phyloP scores from a whole-genome alignment of 2,888 invertebrate genomes.

The Scaptomyza polygonia region DNA sequence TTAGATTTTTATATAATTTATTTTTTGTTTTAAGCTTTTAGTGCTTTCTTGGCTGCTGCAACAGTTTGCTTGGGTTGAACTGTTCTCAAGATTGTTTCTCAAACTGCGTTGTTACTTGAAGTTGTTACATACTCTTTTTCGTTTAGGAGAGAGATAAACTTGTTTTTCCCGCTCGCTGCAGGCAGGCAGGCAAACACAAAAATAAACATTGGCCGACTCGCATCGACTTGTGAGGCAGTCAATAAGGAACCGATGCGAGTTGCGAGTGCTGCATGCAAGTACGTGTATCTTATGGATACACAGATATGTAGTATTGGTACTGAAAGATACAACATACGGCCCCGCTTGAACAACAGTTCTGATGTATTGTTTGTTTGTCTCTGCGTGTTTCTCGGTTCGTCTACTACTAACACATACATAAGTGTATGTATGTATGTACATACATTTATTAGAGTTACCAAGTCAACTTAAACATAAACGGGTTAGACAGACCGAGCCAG shows the following conservation, averaged over 20 bases:
- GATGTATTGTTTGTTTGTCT: conserved; percentile 61
- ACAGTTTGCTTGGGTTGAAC: conserved; percentile 49
- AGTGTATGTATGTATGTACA: background rate
- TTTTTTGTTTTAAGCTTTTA: background rate
- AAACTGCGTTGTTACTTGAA: conserved; percentile 48
- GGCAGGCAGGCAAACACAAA: conserved; percentile 56
- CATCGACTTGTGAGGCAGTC: conserved; percentile 40
- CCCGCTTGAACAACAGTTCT: conserved; percentile 49
- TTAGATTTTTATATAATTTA: background rate
- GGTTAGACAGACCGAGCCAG: conserved; percentile 59
- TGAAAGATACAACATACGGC: conserved; percentile 15
- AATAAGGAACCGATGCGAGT: conserved; percentile 62
- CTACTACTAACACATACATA: conserved; percentile 2
- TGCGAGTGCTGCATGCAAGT: conserved; percentile 44
- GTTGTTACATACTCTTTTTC: conserved; percentile 49
- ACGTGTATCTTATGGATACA: conserved; percentile 67
- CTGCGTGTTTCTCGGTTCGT: conserved; percentile 44
- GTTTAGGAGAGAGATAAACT: conserved; percentile 56
- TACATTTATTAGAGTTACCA: conserved; percentile 54
- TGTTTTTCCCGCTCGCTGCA: conserved; percentile 71
- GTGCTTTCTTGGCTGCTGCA: conserved; percentile 35
- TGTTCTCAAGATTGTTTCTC: conserved; percentile 47
- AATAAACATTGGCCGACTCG: conserved; percentile 63
- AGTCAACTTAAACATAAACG: conserved; percentile 71
- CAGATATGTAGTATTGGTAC: conserved; percentile 45